phyloP scores from a whole-genome alignment of 2,888 invertebrate genomes.

The Adineta ricciae region DNA sequence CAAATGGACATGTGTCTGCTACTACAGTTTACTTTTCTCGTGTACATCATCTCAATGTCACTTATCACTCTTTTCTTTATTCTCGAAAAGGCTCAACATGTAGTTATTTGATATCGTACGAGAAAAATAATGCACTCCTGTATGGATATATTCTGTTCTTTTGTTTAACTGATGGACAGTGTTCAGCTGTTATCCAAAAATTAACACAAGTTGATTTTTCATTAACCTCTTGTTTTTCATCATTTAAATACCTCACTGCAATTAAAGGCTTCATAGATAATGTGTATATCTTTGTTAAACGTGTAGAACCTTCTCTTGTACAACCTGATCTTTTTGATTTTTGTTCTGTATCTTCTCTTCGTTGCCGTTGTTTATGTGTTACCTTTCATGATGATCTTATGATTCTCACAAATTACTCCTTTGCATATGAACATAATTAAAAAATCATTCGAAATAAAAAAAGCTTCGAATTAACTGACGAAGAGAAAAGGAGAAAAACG shows the following conservation, averaged over 20 bases:
- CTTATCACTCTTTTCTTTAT: background rate
- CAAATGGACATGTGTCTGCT: background rate
- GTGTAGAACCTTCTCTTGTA: background rate
- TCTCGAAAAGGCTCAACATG: background rate
- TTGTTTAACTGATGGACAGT: background rate
- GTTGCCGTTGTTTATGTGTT: background rate
- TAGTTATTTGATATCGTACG: background rate
- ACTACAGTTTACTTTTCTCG: background rate
- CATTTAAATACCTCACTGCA: background rate
- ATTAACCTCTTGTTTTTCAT: background rate
- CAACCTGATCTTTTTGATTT: background rate
- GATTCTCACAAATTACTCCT: background rate
- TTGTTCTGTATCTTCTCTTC: background rate
- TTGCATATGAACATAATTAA: background rate
- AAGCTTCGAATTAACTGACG: too few species aligned
- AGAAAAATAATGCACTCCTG: background rate
- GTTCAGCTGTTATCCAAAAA: background rate
- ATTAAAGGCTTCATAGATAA: background rate
- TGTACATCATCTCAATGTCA: background rate
- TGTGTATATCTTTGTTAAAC: background rate
- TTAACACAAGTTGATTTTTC: background rate
- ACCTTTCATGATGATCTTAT: background rate
- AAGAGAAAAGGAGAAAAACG: too few species aligned
- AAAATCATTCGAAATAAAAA: background rate
- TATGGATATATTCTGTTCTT: background rate